phyloP scores from a whole-genome alignment of 1,140 invertebrate species.

The Musca vetustissima region DNA sequence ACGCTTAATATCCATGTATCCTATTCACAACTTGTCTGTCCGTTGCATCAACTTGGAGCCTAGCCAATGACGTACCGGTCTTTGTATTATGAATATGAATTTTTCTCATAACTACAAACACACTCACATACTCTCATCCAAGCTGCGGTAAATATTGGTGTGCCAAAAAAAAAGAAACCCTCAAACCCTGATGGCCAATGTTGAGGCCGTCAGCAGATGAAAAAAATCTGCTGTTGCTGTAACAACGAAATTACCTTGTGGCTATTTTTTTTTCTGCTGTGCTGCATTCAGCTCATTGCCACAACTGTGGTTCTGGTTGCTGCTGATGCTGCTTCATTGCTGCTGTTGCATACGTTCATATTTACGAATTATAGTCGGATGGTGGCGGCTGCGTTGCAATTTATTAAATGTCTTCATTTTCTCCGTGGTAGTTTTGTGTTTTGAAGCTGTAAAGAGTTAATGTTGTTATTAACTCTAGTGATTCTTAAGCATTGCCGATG shows the following conservation, averaged over 20 bases:
- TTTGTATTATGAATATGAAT: constrained; percentile 14
- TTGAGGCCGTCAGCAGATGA: not conserved
- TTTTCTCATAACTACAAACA: not conserved
- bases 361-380: not conserved
- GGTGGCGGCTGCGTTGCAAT: constrained; percentile 8
- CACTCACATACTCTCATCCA: not conserved
- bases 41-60: no score
- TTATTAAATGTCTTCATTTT: constrained; percentile 24
- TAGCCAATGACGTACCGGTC: no score
- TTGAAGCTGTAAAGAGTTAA: constrained; percentile 17
- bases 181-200: constrained; percentile 10
- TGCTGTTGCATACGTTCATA: not conserved
- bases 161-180: constrained; percentile 4
- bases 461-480: constrained; percentile 11
- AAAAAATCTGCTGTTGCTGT: no score
- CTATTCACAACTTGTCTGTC: no score
- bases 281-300: not conserved
- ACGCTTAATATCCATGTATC: no score
- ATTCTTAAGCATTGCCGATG: constrained; percentile 14
- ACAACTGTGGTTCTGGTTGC: no score
- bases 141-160: not conserved
- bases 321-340: no score
- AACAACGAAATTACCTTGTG: no score
- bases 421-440: not conserved
- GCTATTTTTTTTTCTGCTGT: not conserved